phyloP scores from a whole-genome alignment of 2,113 vertebrate genomes.

The Lycocorax pyrrhopterus region DNA sequence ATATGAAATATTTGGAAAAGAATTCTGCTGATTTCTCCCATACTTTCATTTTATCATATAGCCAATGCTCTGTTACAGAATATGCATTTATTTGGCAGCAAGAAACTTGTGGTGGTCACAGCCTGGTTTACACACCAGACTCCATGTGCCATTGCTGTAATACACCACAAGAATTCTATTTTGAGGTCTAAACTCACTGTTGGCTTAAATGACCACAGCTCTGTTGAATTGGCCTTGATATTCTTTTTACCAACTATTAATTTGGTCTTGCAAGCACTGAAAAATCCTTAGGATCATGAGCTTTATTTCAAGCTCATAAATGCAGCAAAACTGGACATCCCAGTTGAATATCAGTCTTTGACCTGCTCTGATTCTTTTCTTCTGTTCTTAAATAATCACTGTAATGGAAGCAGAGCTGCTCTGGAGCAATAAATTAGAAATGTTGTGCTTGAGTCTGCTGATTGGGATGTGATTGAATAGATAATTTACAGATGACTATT shows the following conservation, averaged over 20 bases:
- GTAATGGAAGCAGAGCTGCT: neutral
- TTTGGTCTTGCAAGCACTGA: neutral
- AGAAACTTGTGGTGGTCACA: neutral
- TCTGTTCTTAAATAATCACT: neutral
- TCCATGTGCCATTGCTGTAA: neutral
- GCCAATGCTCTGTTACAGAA: neutral
- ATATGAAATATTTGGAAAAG: neutral
- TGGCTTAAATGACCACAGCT: neutral
- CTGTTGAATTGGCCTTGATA: neutral
- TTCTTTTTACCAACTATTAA: neutral
- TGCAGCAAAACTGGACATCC: neutral
- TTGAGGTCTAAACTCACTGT: neutral
- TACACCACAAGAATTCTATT: neutral
- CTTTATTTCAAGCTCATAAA: constrained; percentile 1
- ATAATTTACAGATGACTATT: neutral
- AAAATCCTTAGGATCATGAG: neutral
- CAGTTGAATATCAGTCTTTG: neutral
- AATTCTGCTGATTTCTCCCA: neutral
- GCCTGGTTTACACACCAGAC: neutral
- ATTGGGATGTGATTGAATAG: neutral
- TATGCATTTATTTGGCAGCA: neutral
- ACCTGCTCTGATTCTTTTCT: neutral
- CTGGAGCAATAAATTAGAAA: neutral
- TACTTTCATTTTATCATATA: neutral
- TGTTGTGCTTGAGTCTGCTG: neutral